Evolutionary conservation across 2,797 vertebrate genomes (phyloP).

Genomic region (Yasuhikotakia modesta): DNA sequence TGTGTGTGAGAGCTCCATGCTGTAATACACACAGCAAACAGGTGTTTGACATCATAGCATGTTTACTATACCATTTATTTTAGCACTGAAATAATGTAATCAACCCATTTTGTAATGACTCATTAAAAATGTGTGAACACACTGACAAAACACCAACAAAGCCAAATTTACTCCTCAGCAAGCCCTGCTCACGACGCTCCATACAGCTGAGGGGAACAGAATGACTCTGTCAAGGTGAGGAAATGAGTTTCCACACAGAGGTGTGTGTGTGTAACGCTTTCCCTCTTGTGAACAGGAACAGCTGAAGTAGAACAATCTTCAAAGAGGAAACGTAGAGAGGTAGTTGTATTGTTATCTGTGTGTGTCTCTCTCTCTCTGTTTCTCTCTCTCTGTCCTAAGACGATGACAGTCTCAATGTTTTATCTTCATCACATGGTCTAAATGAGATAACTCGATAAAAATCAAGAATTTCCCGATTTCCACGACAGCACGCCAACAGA

Average conservation of each 20-base stretch:
- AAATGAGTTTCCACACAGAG: slow-evolving; percentile 16
- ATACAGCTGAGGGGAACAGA: slow-evolving; percentile 1
- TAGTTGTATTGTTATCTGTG: slow-evolving; percentile 47
- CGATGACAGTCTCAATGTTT: slow-evolving; percentile 43
- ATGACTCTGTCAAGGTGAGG: slow-evolving; percentile 25
- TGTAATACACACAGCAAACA: neutral
- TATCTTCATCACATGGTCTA: slow-evolving; percentile 55
- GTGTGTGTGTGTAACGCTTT: slow-evolving; percentile 1
- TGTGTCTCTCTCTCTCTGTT: slow-evolving; percentile 21
- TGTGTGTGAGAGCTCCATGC: too few relatives aligned
- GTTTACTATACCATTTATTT: neutral
- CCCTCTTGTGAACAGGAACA: slow-evolving; percentile 24
- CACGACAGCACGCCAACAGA: slow-evolving; percentile 8
- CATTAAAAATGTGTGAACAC: neutral
- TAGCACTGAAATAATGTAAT: neutral
- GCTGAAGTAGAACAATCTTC: slow-evolving; percentile 49
- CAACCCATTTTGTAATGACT: neutral
- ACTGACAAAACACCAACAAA: neutral
- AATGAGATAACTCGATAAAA: slow-evolving; percentile 56
- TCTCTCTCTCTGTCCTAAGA: slow-evolving; percentile 37
- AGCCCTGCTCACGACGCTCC: neutral
- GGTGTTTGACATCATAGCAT: neutral
- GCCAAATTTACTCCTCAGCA: slow-evolving; percentile 21
- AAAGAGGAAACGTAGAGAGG: slow-evolving; percentile 48
- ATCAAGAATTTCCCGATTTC: slow-evolving; percentile 27